Conservation (phyloP, 2,797 vertebrate species). For the Danio albolineatus region DNA sequence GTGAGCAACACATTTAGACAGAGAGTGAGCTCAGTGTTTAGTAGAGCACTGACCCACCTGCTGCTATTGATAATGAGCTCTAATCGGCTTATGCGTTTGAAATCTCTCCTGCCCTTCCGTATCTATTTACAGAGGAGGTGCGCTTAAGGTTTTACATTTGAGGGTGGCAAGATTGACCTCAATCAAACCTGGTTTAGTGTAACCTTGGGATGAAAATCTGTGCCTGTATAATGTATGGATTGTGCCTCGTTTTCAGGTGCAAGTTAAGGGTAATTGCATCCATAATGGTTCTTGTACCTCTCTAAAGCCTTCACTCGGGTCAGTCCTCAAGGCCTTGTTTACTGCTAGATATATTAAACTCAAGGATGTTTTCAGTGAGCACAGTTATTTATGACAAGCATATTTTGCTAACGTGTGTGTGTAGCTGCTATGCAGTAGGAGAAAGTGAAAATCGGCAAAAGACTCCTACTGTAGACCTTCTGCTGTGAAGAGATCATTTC, state of each 20-base stretch:
- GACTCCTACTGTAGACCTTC: neutral
- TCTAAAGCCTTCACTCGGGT: neutral
- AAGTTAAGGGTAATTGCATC: neutral
- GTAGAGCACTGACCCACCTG: slow-evolving; percentile 14
- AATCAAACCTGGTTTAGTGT: slow-evolving; percentile 36
- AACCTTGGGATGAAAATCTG: slow-evolving; percentile 5
- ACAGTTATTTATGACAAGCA: neutral
- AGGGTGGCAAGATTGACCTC: slow-evolving; percentile 28
- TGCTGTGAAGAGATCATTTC: neutral
- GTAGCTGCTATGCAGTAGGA: neutral
- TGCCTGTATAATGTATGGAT: slow-evolving; percentile 1
- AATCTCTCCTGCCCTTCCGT: slow-evolving; percentile 49
- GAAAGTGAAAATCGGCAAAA: neutral
- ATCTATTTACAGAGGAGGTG: slow-evolving; percentile 44
- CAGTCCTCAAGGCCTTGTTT: neutral
- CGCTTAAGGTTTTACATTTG: slow-evolving; percentile 22
- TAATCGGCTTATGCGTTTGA: slow-evolving; percentile 42
- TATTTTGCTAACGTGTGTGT: neutral
- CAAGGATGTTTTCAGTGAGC: neutral
- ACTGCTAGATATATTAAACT: neutral
- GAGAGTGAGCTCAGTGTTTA: slow-evolving; percentile 3
- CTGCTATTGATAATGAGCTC: slow-evolving; percentile 49
- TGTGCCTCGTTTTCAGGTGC: neutral
- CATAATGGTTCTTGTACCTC: neutral
- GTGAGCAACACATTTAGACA: neutral